Conservation (phyloP, 2,888 invertebrate genomes). For the Heteromurus nitidus region DNA sequence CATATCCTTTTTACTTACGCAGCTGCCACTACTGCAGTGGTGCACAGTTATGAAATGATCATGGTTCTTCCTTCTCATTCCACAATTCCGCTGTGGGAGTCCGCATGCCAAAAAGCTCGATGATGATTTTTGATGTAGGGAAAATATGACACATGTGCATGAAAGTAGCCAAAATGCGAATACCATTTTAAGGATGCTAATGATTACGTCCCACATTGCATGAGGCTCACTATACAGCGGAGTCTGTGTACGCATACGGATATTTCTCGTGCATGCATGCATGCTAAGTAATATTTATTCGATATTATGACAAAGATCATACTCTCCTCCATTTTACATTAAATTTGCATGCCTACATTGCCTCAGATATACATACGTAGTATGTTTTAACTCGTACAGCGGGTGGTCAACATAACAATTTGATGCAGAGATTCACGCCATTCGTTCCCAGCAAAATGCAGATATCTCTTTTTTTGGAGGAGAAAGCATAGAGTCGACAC, state of each 20-base stretch:
- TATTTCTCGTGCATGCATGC: not conserved
- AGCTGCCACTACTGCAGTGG: too few species aligned
- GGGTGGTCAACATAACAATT: slow-evolving; percentile 47
- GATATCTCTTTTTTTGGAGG: not conserved
- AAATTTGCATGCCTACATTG: not conserved
- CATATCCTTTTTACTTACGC: not conserved
- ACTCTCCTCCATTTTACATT: too few species aligned
- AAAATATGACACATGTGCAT: not conserved
- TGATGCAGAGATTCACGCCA: slow-evolving; percentile 18
- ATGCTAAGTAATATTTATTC: not conserved
- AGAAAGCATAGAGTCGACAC: too few species aligned
- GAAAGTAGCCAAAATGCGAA: not conserved
- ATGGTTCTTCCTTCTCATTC: too few species aligned
- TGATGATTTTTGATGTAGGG: slow-evolving; percentile 1
- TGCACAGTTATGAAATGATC: not conserved
- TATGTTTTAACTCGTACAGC: slow-evolving; percentile 7
- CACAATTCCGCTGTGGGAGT: not conserved
- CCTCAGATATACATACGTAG: too few species aligned
- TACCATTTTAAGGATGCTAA: not conserved
- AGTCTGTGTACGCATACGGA: too few species aligned
- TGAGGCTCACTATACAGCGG: too few species aligned
- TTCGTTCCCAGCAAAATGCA: not conserved
- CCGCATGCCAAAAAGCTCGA: not conserved
- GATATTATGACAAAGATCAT: not conserved
- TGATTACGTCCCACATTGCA: not conserved